Evolutionary conservation across 2,113 vertebrate genomes (phyloP).

Genomic region (Myotis yumanensis): DNA sequence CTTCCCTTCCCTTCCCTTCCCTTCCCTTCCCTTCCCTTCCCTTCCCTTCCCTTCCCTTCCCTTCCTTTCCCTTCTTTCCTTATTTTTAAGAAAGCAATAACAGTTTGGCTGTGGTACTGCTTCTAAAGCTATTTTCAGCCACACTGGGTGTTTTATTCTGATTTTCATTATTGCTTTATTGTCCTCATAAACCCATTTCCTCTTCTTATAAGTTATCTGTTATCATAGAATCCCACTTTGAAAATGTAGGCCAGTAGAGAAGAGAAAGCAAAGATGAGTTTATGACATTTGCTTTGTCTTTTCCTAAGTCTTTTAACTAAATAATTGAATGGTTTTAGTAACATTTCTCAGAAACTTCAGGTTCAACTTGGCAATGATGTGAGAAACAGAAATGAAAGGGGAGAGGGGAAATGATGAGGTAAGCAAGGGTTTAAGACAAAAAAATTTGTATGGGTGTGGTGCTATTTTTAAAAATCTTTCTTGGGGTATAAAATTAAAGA

Average conservation of each 20-base stretch:
- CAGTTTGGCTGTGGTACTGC: background rate
- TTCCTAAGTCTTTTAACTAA: background rate
- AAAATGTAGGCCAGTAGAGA: background rate
- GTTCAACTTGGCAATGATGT: background rate
- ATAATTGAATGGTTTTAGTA: background rate
- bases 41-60: too few species aligned
- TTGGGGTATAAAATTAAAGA: background rate
- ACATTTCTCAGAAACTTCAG: conserved; percentile 26
- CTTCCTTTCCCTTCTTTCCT: background rate
- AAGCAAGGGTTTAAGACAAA: background rate
- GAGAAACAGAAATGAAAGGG: background rate
- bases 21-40: background rate
- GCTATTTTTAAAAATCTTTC: background rate
- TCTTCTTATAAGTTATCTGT: background rate
- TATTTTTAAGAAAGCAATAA: background rate
- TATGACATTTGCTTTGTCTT: background rate
- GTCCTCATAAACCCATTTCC: background rate
- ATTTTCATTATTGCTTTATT: background rate
- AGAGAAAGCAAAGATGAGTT: background rate
- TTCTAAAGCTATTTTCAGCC: background rate
- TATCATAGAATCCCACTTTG: background rate
- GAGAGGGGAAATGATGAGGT: background rate
- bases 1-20: background rate
- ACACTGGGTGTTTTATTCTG: background rate
- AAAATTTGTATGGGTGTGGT: background rate